A percentile compares a stretch with the other conserved stretches of the same genome.
Conservation (phyloP, 2,888 invertebrate genomes). For the Mimachlamys varia region DNA sequence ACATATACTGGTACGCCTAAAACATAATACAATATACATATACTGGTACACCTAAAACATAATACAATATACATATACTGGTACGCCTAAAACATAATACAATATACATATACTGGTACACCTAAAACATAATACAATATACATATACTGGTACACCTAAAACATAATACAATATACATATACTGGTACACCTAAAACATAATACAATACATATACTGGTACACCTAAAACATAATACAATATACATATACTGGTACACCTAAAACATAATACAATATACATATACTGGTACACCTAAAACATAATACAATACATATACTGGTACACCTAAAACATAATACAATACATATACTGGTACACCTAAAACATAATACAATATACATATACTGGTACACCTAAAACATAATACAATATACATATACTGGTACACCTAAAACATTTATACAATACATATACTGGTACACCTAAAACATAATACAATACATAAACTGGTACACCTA, state of each 20-base stretch:
- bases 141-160: constrained; percentile 81
- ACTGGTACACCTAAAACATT: constrained; percentile 79
- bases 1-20: constrained; percentile 81
- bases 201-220: too few relatives aligned
- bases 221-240: constrained; percentile 77
- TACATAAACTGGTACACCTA: constrained; percentile 81
- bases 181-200: constrained; percentile 79
- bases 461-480: constrained; percentile 77
- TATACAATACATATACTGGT: too few relatives aligned
- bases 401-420: too few relatives aligned
- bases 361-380: constrained; percentile 70
- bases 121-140: constrained; percentile 74
- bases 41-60: constrained; percentile 79
- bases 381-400: constrained; percentile 81
- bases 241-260: constrained; percentile 82
- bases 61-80: too few relatives aligned
- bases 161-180: too few relatives aligned
- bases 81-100: constrained; percentile 78
- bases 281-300: constrained; percentile 81
- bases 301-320: too few relatives aligned
- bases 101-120: constrained; percentile 81
- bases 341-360: constrained; percentile 81
- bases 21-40: too few relatives aligned
- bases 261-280: too few relatives aligned
- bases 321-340: constrained; percentile 79